phyloP scores from a whole-genome alignment of 2,113 vertebrate genomes.

The Entelurus aequoreus region DNA sequence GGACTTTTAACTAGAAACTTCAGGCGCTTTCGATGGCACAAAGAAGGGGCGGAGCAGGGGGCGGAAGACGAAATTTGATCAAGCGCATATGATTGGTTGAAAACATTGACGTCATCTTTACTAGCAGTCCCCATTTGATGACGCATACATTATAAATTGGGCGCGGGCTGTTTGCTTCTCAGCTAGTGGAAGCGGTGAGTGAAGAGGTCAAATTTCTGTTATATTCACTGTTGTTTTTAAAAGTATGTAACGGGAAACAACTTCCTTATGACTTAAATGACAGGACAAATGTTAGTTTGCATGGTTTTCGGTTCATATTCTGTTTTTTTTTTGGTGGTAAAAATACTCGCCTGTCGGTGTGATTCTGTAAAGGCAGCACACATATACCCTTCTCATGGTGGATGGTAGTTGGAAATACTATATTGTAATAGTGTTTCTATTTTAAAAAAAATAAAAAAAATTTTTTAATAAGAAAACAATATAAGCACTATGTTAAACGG shows the following conservation, averaged over 20 bases:
- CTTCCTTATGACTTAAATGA: not conserved
- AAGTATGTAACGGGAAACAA: not conserved
- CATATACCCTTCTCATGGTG: no score
- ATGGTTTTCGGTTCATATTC: no score
- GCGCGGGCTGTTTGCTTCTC: not conserved
- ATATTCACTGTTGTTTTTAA: no score
- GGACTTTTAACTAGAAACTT: not conserved
- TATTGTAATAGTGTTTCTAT: no score
- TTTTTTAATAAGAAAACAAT: not conserved
- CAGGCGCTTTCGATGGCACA: not conserved
- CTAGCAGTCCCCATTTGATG: not conserved
- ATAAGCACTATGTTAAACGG: slow-evolving; percentile 68
- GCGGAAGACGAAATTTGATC: not conserved
- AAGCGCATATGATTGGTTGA: not conserved
- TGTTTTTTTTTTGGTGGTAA: no score
- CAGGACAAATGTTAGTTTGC: not conserved
- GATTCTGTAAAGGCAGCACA: no score
- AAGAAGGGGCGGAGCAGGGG: not conserved
- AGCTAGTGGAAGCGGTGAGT: not conserved
- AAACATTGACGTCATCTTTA: not conserved
- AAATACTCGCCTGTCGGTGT: no score
- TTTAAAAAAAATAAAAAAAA: no score
- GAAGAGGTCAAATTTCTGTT: not conserved
- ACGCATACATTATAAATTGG: not conserved
- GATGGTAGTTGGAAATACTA: no score